These are phyloP conservation scores for Morone chrysops DNA, from an alignment of 2,113 vertebrate species.

Conservation along the genomic window DNA sequence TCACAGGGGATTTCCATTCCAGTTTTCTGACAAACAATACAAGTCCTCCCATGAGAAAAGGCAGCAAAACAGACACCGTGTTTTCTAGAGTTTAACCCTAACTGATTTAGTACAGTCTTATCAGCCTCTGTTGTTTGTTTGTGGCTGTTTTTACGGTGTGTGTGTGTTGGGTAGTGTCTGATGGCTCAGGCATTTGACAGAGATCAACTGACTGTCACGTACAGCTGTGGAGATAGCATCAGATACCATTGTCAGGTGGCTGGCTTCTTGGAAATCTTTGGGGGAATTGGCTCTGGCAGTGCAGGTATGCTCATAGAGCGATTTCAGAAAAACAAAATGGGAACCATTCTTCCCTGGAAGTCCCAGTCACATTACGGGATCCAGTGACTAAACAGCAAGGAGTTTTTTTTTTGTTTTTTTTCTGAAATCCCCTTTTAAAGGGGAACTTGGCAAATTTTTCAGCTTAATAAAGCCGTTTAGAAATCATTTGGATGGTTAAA, in stretches of 20 bases:
- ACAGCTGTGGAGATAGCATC: slow-evolving; percentile 70
- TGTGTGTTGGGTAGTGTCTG: slow-evolving; percentile 30
- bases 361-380: background rate
- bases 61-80: slow-evolving; percentile 15
- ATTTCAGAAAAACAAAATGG: slow-evolving; percentile 11
- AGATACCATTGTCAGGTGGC: slow-evolving; percentile 45
- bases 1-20: slow-evolving; percentile 47
- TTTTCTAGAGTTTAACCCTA: slow-evolving; percentile 60
- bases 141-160: slow-evolving; percentile 39
- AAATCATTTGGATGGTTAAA: no score
- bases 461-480: no score
- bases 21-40: slow-evolving; percentile 47
- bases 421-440: background rate
- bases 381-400: background rate
- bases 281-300: background rate
- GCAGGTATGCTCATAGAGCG: slow-evolving; percentile 11
- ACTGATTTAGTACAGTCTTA: slow-evolving; percentile 31
- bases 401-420: background rate
- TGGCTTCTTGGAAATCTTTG: slow-evolving; percentile 34
- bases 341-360: slow-evolving; percentile 8
- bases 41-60: slow-evolving; percentile 51
- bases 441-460: no score
- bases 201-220: slow-evolving; percentile 55
- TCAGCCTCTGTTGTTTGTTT: slow-evolving; percentile 55
- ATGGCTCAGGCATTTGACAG: slow-evolving; percentile 41